These are phyloP conservation scores for Mesembrinibis cayennensis DNA, from an alignment of 2,113 vertebrate species.

Conservation along the genomic window DNA sequence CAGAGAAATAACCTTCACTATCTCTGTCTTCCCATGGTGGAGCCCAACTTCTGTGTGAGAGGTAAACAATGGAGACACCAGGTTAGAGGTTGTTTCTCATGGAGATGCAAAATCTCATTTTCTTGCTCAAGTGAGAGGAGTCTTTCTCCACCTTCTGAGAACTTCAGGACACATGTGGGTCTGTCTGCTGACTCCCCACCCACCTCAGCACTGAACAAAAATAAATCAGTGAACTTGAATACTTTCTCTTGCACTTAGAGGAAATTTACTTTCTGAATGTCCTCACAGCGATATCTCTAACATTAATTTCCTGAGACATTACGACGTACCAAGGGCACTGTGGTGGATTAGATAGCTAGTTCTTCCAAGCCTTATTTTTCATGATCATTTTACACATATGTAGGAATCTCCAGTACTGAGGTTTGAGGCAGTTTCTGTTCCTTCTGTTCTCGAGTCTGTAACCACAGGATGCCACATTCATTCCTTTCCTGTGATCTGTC, in stretches of 20 bases:
- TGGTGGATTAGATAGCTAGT: neutral
- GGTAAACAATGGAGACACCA: neutral
- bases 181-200: neutral
- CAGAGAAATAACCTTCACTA: neutral
- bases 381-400: neutral
- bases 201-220: neutral
- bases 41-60: neutral
- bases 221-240: neutral
- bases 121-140: neutral
- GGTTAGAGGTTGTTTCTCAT: neutral
- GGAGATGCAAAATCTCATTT: neutral
- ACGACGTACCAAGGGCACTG: accelerated
- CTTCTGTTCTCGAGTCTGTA: neutral
- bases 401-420: neutral
- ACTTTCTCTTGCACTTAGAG: neutral
- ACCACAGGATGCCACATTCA: neutral
- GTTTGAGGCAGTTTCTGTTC: neutral
- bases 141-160: neutral
- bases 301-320: neutral
- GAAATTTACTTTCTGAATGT: neutral
- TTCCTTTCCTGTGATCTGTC: neutral
- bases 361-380: neutral
- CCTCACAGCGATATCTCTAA: neutral
- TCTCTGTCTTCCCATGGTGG: neutral
- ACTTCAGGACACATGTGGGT: neutral